Conservation (phyloP, 1,140 invertebrate genomes). For the Penaeus japonicus region DNA sequence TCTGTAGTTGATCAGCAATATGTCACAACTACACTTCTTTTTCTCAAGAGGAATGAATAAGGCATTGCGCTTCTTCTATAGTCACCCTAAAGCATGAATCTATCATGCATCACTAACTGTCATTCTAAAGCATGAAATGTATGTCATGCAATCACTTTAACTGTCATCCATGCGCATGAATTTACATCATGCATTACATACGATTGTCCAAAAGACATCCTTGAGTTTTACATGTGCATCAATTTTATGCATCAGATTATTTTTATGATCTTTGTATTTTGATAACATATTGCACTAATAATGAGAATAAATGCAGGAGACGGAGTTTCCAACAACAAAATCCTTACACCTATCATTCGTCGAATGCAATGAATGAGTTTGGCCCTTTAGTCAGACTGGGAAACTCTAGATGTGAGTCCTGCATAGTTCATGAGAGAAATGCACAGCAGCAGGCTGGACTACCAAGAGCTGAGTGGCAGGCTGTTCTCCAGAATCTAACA, state of each 20-base stretch:
- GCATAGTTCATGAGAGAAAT: slow-evolving; percentile 36
- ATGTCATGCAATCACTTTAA: slow-evolving; percentile 37
- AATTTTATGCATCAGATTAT: slow-evolving; percentile 48
- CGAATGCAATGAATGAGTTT: slow-evolving; percentile 35
- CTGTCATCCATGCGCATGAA: slow-evolving; percentile 33
- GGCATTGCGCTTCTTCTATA: slow-evolving; percentile 43
- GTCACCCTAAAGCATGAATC: slow-evolving; percentile 33
- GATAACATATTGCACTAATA: slow-evolving; percentile 55
- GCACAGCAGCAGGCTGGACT: slow-evolving; percentile 26
- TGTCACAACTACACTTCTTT: neutral
- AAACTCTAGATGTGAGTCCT: slow-evolving; percentile 39
- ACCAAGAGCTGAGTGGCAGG: neutral
- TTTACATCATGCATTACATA: neutral
- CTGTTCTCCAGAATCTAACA: too few relatives aligned
- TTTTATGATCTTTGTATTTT: slow-evolving; percentile 56
- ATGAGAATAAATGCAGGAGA: slow-evolving; percentile 49
- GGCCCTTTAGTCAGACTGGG: slow-evolving; percentile 16
- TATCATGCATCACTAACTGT: slow-evolving; percentile 27
- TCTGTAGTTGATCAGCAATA: neutral
- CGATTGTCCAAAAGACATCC: slow-evolving; percentile 50
- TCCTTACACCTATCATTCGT: slow-evolving; percentile 10
- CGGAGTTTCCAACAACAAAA: slow-evolving; percentile 30
- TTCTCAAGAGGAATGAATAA: slow-evolving; percentile 53
- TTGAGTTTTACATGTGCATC: slow-evolving; percentile 42
- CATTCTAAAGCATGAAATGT: slow-evolving; percentile 33